Percentiles rank a stretch among this genome's conserved stretches.
These are phyloP conservation scores for Neogale vison DNA, from an alignment of 2,113 vertebrate species.

Conservation along the genomic window DNA sequence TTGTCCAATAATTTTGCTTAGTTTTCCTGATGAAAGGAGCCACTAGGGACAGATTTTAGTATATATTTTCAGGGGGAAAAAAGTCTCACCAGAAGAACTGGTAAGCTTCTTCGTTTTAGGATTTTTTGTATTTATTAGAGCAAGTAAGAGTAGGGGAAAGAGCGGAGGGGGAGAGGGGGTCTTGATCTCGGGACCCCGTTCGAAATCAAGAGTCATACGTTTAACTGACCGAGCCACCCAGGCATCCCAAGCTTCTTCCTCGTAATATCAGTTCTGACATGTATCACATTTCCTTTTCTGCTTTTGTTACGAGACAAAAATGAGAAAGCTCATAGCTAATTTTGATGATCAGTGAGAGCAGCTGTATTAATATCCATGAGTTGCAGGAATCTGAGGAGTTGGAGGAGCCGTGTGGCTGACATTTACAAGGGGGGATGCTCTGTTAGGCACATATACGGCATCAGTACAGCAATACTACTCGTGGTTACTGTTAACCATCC, in stretches of 20 bases:
- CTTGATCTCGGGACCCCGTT: not conserved
- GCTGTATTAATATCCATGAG: not conserved
- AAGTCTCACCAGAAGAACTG: slow-evolving; percentile 2
- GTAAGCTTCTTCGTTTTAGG: slow-evolving; percentile 26
- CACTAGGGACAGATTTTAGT: not conserved
- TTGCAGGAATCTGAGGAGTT: not conserved
- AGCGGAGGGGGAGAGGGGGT: not conserved
- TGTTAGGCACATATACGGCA: too few species aligned
- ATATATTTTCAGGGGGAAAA: slow-evolving; percentile 21
- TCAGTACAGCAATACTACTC: not conserved
- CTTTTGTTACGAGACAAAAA: not conserved
- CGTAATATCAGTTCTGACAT: slow-evolving; percentile 37
- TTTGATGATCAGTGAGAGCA: not conserved
- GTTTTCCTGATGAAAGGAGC: not conserved
- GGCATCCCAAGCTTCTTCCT: not conserved
- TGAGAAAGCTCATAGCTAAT: not conserved
- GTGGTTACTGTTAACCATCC: fast-evolving
- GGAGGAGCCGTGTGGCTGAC: not conserved
- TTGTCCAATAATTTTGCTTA: not conserved
- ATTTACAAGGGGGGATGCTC: not conserved
- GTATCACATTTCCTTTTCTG: slow-evolving; percentile 45
- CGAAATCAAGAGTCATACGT: not conserved
- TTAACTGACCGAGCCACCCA: not conserved
- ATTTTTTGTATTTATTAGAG: not conserved
- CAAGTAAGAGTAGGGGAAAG: not conserved